Base-by-base conservation (phyloP, 2,113 vertebrate genomes). In the Pomatostomus ruficeps region DNA sequence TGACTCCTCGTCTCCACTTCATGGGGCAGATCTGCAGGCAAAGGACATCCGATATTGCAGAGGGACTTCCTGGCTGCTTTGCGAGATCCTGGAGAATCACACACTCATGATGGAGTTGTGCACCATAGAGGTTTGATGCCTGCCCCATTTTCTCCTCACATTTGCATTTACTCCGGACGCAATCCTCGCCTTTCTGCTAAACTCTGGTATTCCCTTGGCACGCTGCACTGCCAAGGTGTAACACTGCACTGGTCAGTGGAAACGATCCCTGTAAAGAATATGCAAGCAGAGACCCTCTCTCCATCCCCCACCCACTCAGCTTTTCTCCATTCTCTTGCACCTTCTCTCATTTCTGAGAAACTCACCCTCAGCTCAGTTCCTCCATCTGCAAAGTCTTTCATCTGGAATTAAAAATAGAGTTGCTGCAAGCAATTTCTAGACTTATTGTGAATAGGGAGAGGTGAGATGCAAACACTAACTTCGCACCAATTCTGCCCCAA, bases 281-380 rank as follows among this genome's bases (percentile, higher is more conserved):
- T 16, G 36, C 24, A 48, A 92, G 46, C 59, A 73, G 45, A 93
- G 33, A 57, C 45, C 46, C 29, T 45, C 71, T 12, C 48, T 68
- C 33, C 61, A 13, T 58, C 68, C 24, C 57, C 18, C 19, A n/a
- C 57, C 18, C 40, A 36, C 48, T 57, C 72, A 62, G 33, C 24
- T 84, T 87, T 46, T 84, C 38, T 2, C 33, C 11, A 5, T 43
- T 91, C 54, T 80, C 68, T 87, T 71, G 29, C 38, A 63, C 42
- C 46, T 88, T 92, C 83, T 88, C 86, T 77, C 65, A 33, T 86
- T 92, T 88, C 79, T 91, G 65, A 93, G 79, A 68, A 80, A 85
- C 31, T 63, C 52, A 33, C 28, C 26, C 49, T 74, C 6, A 0
- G 24, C 62, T 88, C 76, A 33, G 22, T 59, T 84, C n/a, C 43